Evolutionary conservation across 2,797 vertebrate genomes (phyloP), one percentile per base, ranked within the genome.

Genomic region (Pangasius macronema): DNA sequence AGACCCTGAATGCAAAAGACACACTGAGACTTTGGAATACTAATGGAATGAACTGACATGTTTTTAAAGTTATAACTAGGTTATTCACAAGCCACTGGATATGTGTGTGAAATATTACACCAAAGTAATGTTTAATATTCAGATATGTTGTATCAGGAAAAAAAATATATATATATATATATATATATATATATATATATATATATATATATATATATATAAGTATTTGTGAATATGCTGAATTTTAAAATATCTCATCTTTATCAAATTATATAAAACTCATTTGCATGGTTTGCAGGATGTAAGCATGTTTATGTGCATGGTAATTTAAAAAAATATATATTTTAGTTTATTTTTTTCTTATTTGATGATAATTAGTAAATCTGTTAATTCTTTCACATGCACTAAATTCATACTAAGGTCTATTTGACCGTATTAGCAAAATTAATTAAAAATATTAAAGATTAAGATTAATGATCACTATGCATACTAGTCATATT

Each of bases 1-100:
- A 92, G 82, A 95, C 18, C 42, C 81, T 83, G 3, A 65, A 65
- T 10, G n/a, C 59, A 82, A 67, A 82, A 83, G 5, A 61, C 59
- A 59, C 53, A 82, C 1, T 10, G 16, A 82, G 57, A 82, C 14
- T 2, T 65, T 39, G 27, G 0, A 65, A 61, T 81, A 22, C 33
- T 81, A 24, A 59, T 8, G 11, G 6, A 61, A 59, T 8, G 6
- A n/a, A 42, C 1, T 8, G 11, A 42, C 16, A 9, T 63, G 7
- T 80, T 33, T 57, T 8, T 57, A 57, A 30, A 20, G 49, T 24
- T 57, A 36, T 24, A 33, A 18, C 33, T 77, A 53, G 20, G 4
- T 80, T 80, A 39, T 27, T 59, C n/a, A 59, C 55, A 59, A 3
- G 3, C 0, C 11, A 27, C 20, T 79, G 5, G 5, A 24, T 61